phyloP scores from a whole-genome alignment of 2,113 vertebrate species.

The Cryptotis parvus region DNA sequence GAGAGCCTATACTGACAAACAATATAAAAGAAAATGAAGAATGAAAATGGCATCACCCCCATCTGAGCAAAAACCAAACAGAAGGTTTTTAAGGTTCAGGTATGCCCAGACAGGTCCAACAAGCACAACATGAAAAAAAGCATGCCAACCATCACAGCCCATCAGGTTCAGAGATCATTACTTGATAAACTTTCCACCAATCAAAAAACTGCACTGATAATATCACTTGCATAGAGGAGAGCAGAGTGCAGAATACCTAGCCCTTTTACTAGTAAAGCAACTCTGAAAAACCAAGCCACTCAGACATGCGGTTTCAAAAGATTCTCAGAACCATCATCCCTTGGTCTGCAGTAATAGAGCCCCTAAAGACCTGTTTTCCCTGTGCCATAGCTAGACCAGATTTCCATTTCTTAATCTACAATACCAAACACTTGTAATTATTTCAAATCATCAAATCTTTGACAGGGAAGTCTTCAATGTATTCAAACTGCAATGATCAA shows the following conservation, averaged over 20 bases:
- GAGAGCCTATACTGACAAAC: not conserved
- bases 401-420: not conserved
- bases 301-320: not conserved
- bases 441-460: conserved; percentile 29
- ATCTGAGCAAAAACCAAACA: not conserved
- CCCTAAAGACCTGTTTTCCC: not conserved
- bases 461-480: conserved; percentile 12
- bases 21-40: not conserved
- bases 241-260: not conserved
- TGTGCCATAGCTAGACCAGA: not conserved
- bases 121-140: not conserved
- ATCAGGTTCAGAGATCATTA: not conserved
- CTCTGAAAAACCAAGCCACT: not conserved
- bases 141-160: not conserved
- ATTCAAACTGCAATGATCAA: not conserved
- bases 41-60: not conserved
- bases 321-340: not conserved
- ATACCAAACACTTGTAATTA: conserved; percentile 30
- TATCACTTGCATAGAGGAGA: not conserved
- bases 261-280: not conserved
- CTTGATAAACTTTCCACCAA: not conserved
- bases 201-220: not conserved
- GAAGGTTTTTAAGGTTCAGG: not conserved
- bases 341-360: not conserved
- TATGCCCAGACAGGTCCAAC: not conserved